Base-by-base conservation (phyloP, 2,888 invertebrate genomes). In the Orchesellides sinensis region DNA sequence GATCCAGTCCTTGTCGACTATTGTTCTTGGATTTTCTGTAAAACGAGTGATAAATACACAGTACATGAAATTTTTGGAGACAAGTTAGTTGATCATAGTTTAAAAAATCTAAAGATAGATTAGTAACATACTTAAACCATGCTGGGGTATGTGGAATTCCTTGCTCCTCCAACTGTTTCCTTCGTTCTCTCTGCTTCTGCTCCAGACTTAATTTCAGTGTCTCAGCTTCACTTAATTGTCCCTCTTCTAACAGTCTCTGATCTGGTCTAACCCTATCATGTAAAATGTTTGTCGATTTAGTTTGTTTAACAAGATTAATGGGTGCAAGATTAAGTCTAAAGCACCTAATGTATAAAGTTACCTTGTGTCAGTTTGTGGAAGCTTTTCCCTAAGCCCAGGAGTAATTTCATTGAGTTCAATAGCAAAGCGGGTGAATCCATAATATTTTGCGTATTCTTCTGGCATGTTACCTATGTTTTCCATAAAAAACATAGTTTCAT, bases 341-440 rank as follows among this genome's bases (percentile, higher is more conserved):
- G 8, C 3, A n/a, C 2, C 19, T 25, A 17, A 17, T 19, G 19
- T 8, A 47, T 47, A n/a, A n/a, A 17, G 14, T 69, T 86, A 85
- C 88, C 88, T 83, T 0, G 95, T 95, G 89, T 96, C 96, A 0
- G 96, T 96, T 65, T 92, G 92, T 0, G 96, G 95, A 84, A 96
- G 90, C 27, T 91, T 83, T 10, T 93, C 92, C 27, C 91, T 89
- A 86, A 91, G 89, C 78, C 94, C 93, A 0, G 93, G 92, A 85
- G 94, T 93, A 88, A 94, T 87, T 69, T 96, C 96, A 90, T 96
- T 96, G 75, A 96, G 91, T 89, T 96, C 95, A 90, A 95, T 95
- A 29, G 96, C 95, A 91, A 96, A 96, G 87, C 94, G 91, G 3
- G 96, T 95, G 91, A 96, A 96, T 2, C 96, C 96, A 90, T 96